Evolutionary conservation across 2,888 invertebrate genomes (phyloP).

Genomic region (Eucera pruinosa): DNA sequence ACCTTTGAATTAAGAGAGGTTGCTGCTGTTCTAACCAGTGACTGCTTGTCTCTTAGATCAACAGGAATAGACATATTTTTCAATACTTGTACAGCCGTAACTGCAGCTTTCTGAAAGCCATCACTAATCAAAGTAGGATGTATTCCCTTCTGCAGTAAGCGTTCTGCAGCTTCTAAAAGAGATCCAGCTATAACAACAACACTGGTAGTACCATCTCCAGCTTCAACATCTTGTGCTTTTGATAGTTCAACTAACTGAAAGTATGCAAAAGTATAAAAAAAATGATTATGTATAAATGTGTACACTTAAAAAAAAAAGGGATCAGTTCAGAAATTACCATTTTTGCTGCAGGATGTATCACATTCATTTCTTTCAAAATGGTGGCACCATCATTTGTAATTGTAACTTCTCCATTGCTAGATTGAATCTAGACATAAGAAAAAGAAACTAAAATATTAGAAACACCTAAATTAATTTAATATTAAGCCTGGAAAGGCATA

Average conservation of each 20-base stretch:
- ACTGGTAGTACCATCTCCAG: slow-evolving; percentile 99
- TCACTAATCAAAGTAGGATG: slow-evolving; percentile 99
- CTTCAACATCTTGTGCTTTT: slow-evolving; percentile 99
- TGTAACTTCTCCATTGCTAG: slow-evolving; percentile 98
- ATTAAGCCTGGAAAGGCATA: no score
- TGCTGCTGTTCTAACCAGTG: slow-evolving; percentile 96
- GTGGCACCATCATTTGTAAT: slow-evolving; percentile 99
- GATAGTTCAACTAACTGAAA: slow-evolving; percentile 97
- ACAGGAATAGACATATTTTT: slow-evolving; percentile 94
- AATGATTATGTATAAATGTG: no score
- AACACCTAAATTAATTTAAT: not conserved
- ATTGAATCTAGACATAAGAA: slow-evolving; percentile 91
- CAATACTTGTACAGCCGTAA: slow-evolving; percentile 91
- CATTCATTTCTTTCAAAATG: slow-evolving; percentile 99
- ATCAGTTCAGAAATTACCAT: slow-evolving; percentile 89
- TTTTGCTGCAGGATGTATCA: slow-evolving; percentile 99
- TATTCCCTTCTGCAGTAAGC: slow-evolving; percentile 95
- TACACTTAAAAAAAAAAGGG: not conserved
- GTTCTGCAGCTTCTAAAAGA: slow-evolving; percentile 96
- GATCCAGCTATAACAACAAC: slow-evolving; percentile 99
- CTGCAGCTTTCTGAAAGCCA: slow-evolving; percentile 95
- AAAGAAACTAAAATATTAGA: not conserved
- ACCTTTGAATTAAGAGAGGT: slow-evolving; percentile 98
- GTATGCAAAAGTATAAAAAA: not conserved
- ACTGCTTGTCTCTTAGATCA: slow-evolving; percentile 93